Conservation (phyloP, 2,113 vertebrate genomes). For the Cromileptes altivelis region DNA sequence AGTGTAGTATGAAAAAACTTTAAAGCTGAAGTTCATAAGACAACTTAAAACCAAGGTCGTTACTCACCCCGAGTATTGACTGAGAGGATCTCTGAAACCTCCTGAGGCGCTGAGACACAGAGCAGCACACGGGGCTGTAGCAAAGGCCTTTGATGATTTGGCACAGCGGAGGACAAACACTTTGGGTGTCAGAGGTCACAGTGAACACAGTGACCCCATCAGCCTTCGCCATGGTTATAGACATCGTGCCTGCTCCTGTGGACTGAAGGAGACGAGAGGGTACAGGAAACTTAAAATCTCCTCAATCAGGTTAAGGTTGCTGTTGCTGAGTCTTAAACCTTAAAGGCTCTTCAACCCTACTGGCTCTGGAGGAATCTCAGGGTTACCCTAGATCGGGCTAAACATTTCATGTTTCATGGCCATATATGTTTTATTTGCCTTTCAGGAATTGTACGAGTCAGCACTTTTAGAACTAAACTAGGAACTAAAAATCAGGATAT, state of each 20-base stretch:
- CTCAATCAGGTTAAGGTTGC: no score
- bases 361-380: no score
- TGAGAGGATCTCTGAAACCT: slow-evolving; percentile 27
- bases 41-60: not conserved
- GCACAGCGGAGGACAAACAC: slow-evolving; percentile 66
- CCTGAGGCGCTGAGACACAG: slow-evolving; percentile 57
- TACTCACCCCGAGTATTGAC: slow-evolving; percentile 74
- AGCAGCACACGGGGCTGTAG: slow-evolving; percentile 74
- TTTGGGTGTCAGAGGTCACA: slow-evolving; percentile 62
- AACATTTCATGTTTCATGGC: no score
- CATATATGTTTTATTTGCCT: no score
- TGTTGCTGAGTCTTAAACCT: no score
- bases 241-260: slow-evolving; percentile 63
- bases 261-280: not conserved
- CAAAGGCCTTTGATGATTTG: slow-evolving; percentile 75
- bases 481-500: no score
- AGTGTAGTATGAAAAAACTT: no score
- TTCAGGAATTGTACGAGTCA: no score
- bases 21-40: no score
- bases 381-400: no score
- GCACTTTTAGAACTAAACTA: no score
- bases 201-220: slow-evolving; percentile 76
- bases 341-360: no score
- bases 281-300: not conserved
- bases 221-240: slow-evolving; percentile 54